Conservation (phyloP, 2,797 vertebrate genomes). For the Philypnodon macrostomus region DNA sequence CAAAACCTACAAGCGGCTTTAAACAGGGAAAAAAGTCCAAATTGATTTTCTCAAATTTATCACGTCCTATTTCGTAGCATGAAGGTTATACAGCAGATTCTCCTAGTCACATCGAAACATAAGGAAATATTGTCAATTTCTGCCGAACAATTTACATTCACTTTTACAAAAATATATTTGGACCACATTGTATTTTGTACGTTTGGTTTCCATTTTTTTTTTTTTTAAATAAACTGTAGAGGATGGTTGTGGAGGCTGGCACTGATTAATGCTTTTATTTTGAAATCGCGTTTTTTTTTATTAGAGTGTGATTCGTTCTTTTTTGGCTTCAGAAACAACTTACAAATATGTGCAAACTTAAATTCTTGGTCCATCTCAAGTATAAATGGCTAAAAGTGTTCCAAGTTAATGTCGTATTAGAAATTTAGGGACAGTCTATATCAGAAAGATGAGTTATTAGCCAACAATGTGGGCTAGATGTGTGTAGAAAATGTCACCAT, state of each 20-base stretch:
- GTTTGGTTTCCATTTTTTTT: conserved; percentile 45
- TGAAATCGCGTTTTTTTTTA: conserved; percentile 22
- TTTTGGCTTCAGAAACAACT: conserved; percentile 69
- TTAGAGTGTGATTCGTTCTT: conserved; percentile 34
- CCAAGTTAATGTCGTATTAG: conserved; percentile 58
- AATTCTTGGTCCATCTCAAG: conserved; percentile 80
- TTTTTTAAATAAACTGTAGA: conserved; percentile 2
- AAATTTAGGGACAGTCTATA: conserved; percentile 57
- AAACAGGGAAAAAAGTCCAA: conserved; percentile 42
- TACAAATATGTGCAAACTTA: conserved; percentile 78
- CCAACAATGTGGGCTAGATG: conserved; percentile 39
- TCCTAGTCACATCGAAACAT: conserved; percentile 51
- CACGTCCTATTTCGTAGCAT: conserved; percentile 53
- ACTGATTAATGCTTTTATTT: conserved; percentile 29
- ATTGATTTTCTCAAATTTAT: too few relatives aligned
- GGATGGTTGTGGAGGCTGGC: conserved; percentile 23
- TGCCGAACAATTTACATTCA: conserved; percentile 67
- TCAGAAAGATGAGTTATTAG: conserved; percentile 49
- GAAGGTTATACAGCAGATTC: conserved; percentile 68
- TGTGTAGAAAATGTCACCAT: conserved; percentile 51
- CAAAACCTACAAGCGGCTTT: conserved; percentile 36
- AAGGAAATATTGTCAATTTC: conserved; percentile 59
- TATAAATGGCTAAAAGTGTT: conserved; percentile 61
- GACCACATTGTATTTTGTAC: conserved; percentile 52
- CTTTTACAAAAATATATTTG: conserved; percentile 70